A percentile compares a stretch with the other conserved stretches of the same genome.
These are phyloP conservation scores for Zaprionus taronus DNA, from an alignment of 1,140 invertebrate species.

Conservation along the genomic window DNA sequence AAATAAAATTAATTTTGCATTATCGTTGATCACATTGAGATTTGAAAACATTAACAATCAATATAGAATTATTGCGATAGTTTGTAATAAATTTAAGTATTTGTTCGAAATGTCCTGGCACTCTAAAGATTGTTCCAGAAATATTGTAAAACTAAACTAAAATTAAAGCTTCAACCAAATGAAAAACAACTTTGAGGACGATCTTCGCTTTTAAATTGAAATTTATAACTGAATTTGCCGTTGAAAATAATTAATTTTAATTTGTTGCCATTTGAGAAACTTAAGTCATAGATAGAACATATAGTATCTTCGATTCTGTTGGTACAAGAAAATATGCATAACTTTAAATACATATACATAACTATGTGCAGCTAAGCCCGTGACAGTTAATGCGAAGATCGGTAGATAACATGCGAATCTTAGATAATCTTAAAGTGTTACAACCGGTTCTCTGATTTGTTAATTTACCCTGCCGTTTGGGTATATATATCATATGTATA, in stretches of 20 bases:
- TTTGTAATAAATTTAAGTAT: conserved; percentile 47
- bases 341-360: not conserved
- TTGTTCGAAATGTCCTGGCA: conserved; percentile 82
- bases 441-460: not conserved
- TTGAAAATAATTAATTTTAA: not conserved
- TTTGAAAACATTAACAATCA: conserved; percentile 39
- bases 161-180: conserved; percentile 29
- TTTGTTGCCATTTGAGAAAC: not conserved
- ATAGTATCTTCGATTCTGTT: not conserved
- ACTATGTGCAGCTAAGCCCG: not conserved
- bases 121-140: conserved; percentile 74
- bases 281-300: not conserved
- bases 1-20: conserved; percentile 76
- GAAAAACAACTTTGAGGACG: not conserved
- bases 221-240: not conserved
- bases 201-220: no score
- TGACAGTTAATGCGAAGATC: not conserved
- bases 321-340: not conserved
- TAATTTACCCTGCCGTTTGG: not conserved
- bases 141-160: conserved; percentile 54
- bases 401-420: not conserved
- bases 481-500: not conserved
- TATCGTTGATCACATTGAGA: conserved; percentile 54
- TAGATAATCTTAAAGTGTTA: not conserved
- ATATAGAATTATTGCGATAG: conserved; percentile 26